These are phyloP conservation scores for Synanthedon vespiformis DNA, from an alignment of 2,888 invertebrate genomes.

Conservation along the genomic window DNA sequence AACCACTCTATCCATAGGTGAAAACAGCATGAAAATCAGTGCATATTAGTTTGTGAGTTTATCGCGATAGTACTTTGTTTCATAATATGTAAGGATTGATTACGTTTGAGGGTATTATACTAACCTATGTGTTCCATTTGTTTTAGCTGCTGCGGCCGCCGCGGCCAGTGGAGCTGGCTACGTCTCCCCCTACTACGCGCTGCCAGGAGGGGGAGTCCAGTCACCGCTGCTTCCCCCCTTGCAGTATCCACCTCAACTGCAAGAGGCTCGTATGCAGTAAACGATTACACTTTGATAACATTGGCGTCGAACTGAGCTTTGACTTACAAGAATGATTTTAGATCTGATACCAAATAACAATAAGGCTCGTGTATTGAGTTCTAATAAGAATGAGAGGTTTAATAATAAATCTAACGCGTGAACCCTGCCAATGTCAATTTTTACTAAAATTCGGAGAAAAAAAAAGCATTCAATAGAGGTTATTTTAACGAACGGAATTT, in stretches of 20 bases:
- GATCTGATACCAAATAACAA: not conserved
- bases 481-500: not conserved
- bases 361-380: not conserved
- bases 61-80: no score
- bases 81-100: no score
- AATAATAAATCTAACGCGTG: not conserved
- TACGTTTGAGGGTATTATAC: no score
- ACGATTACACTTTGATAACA: not conserved
- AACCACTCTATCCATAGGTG: no score
- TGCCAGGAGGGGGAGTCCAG: slow-evolving; percentile 73
- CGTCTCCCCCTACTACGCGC: slow-evolving; percentile 79
- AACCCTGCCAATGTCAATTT: not conserved
- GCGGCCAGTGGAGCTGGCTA: slow-evolving; percentile 76
- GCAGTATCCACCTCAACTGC: slow-evolving; percentile 75
- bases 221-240: slow-evolving; percentile 75
- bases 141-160: slow-evolving; percentile 48
- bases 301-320: not conserved
- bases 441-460: not conserved
- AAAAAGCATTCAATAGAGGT: not conserved
- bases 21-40: no score
- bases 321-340: not conserved
- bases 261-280: slow-evolving; percentile 84
- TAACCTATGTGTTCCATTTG: no score
- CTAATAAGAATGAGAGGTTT: not conserved
- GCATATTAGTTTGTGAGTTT: no score